A percentile compares a stretch with the other conserved stretches of the same genome.
Conservation (phyloP, 2,113 vertebrate genomes). For the Syngnathus floridae region DNA sequence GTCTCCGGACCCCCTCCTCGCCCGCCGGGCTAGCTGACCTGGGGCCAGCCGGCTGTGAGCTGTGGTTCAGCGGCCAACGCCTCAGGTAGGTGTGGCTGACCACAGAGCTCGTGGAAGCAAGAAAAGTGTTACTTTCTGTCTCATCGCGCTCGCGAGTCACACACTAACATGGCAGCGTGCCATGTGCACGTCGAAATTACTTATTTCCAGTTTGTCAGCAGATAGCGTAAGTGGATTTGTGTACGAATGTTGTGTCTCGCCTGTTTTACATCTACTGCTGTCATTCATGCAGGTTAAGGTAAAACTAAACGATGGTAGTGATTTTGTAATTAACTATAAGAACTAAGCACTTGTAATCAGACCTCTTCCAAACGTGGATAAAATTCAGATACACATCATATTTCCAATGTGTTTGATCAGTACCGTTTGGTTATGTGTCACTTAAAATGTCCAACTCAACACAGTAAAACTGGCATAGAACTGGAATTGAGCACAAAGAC, state of each 20-base stretch:
- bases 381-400: too few relatives aligned
- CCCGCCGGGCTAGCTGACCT: slow-evolving; percentile 70
- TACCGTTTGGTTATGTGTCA: too few relatives aligned
- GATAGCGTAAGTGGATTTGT: slow-evolving; percentile 31
- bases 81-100: slow-evolving; percentile 73
- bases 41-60: slow-evolving; percentile 57
- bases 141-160: slow-evolving; percentile 27
- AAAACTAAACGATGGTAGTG: slow-evolving; percentile 4
- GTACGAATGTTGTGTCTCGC: slow-evolving; percentile 45
- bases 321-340: neutral
- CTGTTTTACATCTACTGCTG: slow-evolving; percentile 19
- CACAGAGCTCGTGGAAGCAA: neutral
- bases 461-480: too few relatives aligned
- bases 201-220: slow-evolving; percentile 43
- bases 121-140: slow-evolving; percentile 13
- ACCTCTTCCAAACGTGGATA: too few relatives aligned
- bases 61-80: slow-evolving; percentile 56
- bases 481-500: too few relatives aligned
- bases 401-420: too few relatives aligned
- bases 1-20: slow-evolving; percentile 61
- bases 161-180: slow-evolving; percentile 35
- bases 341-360: too few relatives aligned
- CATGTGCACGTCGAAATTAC: slow-evolving; percentile 42
- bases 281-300: slow-evolving; percentile 1
- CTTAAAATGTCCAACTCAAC: too few relatives aligned